These are phyloP conservation scores for Ptychochromis oligacanthus DNA, from an alignment of 2,113 vertebrate species.

Conservation along the genomic window DNA sequence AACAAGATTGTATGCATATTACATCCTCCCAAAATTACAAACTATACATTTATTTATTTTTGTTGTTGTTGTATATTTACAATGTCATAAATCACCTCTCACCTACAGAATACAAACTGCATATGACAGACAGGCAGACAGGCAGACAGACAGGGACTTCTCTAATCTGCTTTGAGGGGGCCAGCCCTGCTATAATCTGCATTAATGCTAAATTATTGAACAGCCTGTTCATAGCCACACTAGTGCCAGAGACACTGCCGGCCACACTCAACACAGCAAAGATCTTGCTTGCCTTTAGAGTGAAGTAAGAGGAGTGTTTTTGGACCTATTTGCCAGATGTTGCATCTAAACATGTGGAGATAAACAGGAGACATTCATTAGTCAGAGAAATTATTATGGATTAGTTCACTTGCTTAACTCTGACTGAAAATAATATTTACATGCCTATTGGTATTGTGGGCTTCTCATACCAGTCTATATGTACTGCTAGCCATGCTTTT, in stretches of 20 bases:
- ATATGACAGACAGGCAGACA: conserved; percentile 36
- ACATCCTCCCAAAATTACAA: background rate
- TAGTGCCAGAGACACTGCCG: conserved; percentile 12
- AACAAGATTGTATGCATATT: background rate
- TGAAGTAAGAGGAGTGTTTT: background rate
- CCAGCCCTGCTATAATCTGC: conserved; percentile 64
- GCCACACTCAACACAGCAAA: background rate
- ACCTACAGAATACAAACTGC: background rate
- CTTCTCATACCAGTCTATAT: background rate
- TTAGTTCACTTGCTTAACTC: background rate
- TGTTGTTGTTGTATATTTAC: background rate
- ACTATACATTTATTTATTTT: background rate
- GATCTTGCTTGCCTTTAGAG: background rate
- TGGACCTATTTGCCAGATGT: background rate
- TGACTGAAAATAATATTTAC: background rate
- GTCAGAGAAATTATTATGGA: background rate
- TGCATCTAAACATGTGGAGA: background rate
- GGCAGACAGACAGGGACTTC: conserved; percentile 38
- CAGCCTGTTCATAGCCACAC: conserved; percentile 45
- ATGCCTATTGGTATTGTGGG: background rate
- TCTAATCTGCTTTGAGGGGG: conserved; percentile 71
- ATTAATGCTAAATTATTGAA: conserved; percentile 71
- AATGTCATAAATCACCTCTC: background rate
- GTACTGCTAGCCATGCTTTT: too few species aligned
- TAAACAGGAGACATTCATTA: background rate